phyloP scores from a whole-genome alignment of 2,888 invertebrate genomes.

The Sinohyriopsis cumingii region DNA sequence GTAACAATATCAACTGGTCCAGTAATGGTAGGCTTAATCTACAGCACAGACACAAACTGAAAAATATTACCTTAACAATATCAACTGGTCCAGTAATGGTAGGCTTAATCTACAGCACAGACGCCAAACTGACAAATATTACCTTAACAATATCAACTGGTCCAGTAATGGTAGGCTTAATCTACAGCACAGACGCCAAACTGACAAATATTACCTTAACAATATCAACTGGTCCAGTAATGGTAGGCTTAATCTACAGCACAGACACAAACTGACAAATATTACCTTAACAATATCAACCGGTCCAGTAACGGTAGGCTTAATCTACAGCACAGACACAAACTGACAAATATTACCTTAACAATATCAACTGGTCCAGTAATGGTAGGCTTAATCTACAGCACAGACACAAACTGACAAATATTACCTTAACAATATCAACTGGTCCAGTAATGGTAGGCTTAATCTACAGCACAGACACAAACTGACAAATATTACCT shows the following conservation, averaged over 20 bases:
- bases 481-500: constrained; percentile 71
- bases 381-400: no score
- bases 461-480: neutral
- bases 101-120: no score
- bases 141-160: constrained; percentile 81
- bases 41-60: neutral
- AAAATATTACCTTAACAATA: constrained; percentile 78
- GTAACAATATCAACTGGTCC: constrained; percentile 82
- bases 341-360: constrained; percentile 73
- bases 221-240: no score
- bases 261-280: neutral
- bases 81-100: no score
- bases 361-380: constrained; percentile 82
- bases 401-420: neutral
- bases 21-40: no score
- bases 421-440: constrained; percentile 79
- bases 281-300: constrained; percentile 80
- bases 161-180: no score
- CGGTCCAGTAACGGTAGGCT: no score
- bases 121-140: constrained; percentile 17
- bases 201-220: constrained; percentile 76
- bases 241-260: no score
- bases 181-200: neutral
- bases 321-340: neutral
- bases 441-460: no score